Conservation (phyloP, 1,140 invertebrate species). For the Penaeus chinensis region DNA sequence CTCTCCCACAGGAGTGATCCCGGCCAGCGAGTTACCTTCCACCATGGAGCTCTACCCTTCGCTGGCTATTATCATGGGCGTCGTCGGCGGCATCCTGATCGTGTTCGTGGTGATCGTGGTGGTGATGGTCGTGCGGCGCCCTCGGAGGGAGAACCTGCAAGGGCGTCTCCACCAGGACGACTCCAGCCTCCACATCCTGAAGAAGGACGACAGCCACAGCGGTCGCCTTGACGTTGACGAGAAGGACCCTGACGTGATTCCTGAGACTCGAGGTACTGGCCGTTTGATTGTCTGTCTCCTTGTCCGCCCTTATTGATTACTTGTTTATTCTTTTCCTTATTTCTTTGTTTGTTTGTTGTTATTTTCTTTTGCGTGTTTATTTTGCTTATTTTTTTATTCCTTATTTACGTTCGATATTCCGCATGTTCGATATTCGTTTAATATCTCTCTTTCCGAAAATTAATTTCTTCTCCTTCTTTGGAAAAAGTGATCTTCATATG, state of each 20-base stretch:
- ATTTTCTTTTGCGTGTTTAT: background rate
- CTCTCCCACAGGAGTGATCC: conserved; percentile 42
- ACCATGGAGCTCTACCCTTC: conserved; percentile 63
- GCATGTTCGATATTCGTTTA: no score
- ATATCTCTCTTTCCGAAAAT: no score
- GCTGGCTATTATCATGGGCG: conserved; percentile 60
- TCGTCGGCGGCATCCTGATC: conserved; percentile 62
- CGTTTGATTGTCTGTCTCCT: background rate
- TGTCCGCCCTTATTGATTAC: background rate
- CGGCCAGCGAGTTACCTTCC: conserved; percentile 57
- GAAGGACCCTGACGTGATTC: conserved; percentile 61
- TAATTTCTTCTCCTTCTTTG: no score
- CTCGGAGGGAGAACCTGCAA: conserved; percentile 52
- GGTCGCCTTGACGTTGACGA: conserved; percentile 59
- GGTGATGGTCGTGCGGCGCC: conserved; percentile 59
- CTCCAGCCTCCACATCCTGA: conserved; percentile 55
- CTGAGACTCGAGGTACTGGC: conserved; percentile 54
- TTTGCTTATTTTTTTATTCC: background rate
- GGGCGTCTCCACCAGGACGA: conserved; percentile 57
- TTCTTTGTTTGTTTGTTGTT: background rate
- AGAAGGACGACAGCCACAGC: conserved; percentile 62
- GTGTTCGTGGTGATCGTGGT: conserved; percentile 62
- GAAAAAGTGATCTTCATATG: no score
- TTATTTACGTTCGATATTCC: no score
- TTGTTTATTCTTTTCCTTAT: background rate